Percentiles rank a stretch among this genome's conserved stretches.
Conservation (phyloP, 2,888 invertebrate genomes). For the Drosophila rubida region DNA sequence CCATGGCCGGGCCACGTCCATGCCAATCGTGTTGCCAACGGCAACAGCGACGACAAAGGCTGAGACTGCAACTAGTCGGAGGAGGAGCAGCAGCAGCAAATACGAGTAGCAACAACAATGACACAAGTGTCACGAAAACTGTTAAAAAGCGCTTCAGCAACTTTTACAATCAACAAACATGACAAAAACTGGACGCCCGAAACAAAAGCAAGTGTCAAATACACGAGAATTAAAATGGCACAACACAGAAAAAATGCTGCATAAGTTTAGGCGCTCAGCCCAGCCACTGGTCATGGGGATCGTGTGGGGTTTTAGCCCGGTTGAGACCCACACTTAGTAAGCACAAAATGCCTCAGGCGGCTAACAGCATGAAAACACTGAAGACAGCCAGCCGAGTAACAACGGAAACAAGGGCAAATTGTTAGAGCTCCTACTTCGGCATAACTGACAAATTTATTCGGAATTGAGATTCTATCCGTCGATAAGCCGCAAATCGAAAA, state of each 20-base stretch:
- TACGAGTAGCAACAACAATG: constrained; percentile 4
- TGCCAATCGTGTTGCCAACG: constrained; percentile 46
- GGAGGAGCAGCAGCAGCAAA: constrained; percentile 13
- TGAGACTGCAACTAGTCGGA: constrained; percentile 33
- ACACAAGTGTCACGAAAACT: constrained; percentile 69
- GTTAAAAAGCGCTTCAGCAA: constrained; percentile 78
- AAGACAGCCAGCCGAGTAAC: constrained; percentile 32
- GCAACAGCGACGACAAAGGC: constrained; percentile 9
- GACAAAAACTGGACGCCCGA: constrained; percentile 68
- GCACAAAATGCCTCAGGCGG: constrained; percentile 53
- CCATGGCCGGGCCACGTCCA: constrained; percentile 33
- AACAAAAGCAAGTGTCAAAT: constrained; percentile 72
- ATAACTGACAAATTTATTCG: not conserved
- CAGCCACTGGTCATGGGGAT: constrained; percentile 16
- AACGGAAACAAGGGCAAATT: constrained; percentile 4
- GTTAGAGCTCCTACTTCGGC: not conserved
- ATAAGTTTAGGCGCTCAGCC: constrained; percentile 52
- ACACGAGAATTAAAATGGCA: constrained; percentile 30
- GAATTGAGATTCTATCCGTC: not conserved
- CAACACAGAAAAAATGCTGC: constrained; percentile 36
- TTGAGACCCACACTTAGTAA: constrained; percentile 45
- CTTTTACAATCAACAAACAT: constrained; percentile 79
- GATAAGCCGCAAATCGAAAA: not conserved
- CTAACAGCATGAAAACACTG: constrained; percentile 21
- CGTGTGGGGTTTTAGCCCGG: constrained; percentile 19